Evolutionary conservation across 1,140 invertebrate species (phyloP), one percentile per base, ranked within the genome.

Genomic region (Vollenhovia emeryi): DNA sequence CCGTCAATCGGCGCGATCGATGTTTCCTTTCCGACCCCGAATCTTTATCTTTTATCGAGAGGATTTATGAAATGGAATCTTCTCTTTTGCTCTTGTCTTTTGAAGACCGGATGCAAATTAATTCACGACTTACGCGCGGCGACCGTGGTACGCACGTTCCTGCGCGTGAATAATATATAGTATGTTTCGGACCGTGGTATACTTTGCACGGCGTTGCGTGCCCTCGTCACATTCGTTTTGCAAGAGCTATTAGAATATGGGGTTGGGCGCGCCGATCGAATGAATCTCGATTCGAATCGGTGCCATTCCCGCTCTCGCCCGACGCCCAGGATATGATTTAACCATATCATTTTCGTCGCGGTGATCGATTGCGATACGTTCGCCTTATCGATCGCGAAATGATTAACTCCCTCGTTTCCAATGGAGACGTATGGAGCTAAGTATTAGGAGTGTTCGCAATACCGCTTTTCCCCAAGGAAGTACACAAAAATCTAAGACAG

Each of bases 211-310:
- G 75, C 64, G 50, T 82, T 43, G 78, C 78, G 50, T 82, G 78
- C 36, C n/a, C 36, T 45, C 78, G 50, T 57, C 66, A 73, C 66
- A 73, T 82, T 82, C 36, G 66, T 71, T 73, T 71, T 73, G 50
- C 78, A 24, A 43, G 66, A 59, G 50, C 50, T 59, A 59, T 82
- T 82, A 82, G 78, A 68, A 73, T 43, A 36, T 73, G 24, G 40
- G 50, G 50, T 43, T 52, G 62, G 76, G 50, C 50, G 52, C 18
- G 66, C 36, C 64, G 36, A 80, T 73, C 78, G 50, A 87, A 69
- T 85, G 60, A 82, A 89, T 87, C 80, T 85, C 64, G 84, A 87
- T 83, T 85, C 68, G 57, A 87, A 71, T 69, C 66, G 75, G 55
- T 76, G 50, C 24, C 78, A 60, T 24, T 24, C 27, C 48, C 59